Conservation (phyloP, 2,797 vertebrate genomes). For the Distichodus sexfasciatus region DNA sequence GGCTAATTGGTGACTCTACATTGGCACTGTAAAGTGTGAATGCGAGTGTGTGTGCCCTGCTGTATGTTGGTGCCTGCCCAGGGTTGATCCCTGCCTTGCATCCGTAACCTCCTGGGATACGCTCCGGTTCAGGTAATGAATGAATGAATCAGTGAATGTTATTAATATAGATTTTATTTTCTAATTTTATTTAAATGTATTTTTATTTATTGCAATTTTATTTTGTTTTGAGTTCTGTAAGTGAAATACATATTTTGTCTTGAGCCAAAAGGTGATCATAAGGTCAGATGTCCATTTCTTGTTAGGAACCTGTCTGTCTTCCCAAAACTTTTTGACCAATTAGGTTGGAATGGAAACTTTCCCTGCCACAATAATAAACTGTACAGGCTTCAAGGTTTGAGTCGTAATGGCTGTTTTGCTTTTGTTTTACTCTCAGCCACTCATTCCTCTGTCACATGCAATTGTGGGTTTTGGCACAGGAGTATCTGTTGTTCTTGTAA, state of each 20-base stretch:
- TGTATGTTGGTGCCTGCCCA: too few species aligned
- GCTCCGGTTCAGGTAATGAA: too few species aligned
- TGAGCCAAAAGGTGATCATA: conserved; percentile 5
- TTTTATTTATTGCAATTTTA: too few species aligned
- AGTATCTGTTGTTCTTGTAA: conserved; percentile 43
- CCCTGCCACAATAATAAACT: conserved; percentile 35
- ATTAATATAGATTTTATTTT: too few species aligned
- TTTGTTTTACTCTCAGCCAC: conserved; percentile 53
- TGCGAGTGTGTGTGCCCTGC: too few species aligned
- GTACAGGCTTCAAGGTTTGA: conserved; percentile 44
- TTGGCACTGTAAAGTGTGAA: too few species aligned
- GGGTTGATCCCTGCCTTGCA: too few species aligned
- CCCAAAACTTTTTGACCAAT: conserved; percentile 24
- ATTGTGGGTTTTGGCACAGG: conserved; percentile 47
- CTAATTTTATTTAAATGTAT: too few species aligned
- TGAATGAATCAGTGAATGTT: too few species aligned
- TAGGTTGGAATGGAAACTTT: conserved; percentile 3
- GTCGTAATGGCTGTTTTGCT: conserved; percentile 47
- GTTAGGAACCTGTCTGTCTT: conserved; percentile 9
- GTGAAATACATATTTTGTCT: neutral
- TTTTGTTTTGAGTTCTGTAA: too few species aligned
- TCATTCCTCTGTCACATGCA: conserved; percentile 60
- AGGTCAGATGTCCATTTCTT: conserved; percentile 3
- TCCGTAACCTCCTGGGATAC: too few species aligned
- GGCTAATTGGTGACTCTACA: too few species aligned